These are phyloP conservation scores for Leucoraja ocellata DNA, from an alignment of 2,797 vertebrate genomes.

Conservation along the genomic window DNA sequence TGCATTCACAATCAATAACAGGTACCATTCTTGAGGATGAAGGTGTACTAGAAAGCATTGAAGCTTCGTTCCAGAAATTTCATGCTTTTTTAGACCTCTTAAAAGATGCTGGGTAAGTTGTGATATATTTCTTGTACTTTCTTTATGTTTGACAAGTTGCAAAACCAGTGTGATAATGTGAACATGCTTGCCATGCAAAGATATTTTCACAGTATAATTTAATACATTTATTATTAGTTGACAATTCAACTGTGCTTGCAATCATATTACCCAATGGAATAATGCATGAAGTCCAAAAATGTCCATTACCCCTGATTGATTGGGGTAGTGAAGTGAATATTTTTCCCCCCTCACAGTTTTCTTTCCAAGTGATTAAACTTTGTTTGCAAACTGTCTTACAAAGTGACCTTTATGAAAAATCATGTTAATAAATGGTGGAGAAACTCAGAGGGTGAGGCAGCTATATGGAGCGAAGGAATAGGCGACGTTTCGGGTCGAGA, in stretches of 20 bases:
- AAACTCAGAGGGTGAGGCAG: too few relatives aligned
- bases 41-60: conserved; percentile 80
- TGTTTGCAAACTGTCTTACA: neutral
- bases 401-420: neutral
- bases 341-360: neutral
- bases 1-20: conserved; percentile 59
- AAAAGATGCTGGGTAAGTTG: conserved; percentile 83
- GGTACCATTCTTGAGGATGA: conserved; percentile 78
- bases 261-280: neutral
- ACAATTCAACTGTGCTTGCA: neutral
- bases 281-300: neutral
- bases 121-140: neutral
- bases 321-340: too few relatives aligned
- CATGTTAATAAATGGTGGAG: too few relatives aligned
- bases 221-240: neutral
- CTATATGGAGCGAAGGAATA: too few relatives aligned
- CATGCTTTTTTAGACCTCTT: conserved; percentile 93
- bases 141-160: neutral
- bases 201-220: neutral
- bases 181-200: neutral
- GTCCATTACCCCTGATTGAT: neutral
- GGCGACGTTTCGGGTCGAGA: too few relatives aligned
- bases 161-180: too few relatives aligned
- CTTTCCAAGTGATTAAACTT: neutral
- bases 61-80: conserved; percentile 87